Percentiles rank a stretch among this genome's conserved stretches.
These are phyloP conservation scores for Zootermopsis nevadensis DNA, from an alignment of 2,888 invertebrate species.

Conservation along the genomic window DNA sequence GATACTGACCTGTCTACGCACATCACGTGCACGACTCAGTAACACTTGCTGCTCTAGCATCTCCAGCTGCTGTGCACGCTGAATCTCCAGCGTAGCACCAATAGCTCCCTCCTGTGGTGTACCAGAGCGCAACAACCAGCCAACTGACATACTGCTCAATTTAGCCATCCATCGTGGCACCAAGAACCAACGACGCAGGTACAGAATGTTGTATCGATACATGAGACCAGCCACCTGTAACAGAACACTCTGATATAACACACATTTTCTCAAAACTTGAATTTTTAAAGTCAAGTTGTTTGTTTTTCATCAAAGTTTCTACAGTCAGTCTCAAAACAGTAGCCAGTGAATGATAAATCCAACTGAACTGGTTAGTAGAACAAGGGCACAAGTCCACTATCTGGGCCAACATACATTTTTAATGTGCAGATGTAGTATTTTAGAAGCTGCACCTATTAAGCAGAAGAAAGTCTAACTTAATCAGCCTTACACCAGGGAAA, in stretches of 20 bases:
- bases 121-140: slow-evolving; percentile 61
- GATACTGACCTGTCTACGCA: slow-evolving; percentile 53
- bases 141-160: slow-evolving; percentile 59
- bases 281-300: background rate
- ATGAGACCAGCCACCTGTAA: slow-evolving; percentile 57
- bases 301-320: no score
- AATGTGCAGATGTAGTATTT: no score
- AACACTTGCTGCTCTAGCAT: slow-evolving; percentile 65
- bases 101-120: slow-evolving; percentile 62
- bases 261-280: background rate
- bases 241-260: slow-evolving; percentile 9
- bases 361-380: no score
- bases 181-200: slow-evolving; percentile 60
- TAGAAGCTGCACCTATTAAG: no score
- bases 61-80: slow-evolving; percentile 65
- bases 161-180: slow-evolving; percentile 61
- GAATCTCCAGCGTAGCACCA: slow-evolving; percentile 67
- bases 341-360: no score
- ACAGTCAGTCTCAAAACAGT: no score
- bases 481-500: no score
- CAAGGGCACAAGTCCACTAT: no score
- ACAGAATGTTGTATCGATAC: slow-evolving; percentile 62
- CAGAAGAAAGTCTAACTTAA: no score
- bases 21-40: slow-evolving; percentile 57
- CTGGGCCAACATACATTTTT: no score